A percentile compares a stretch with the other conserved stretches of the same genome.
phyloP scores from a whole-genome alignment of 2,113 vertebrate genomes.

The Clarias gariepinus region DNA sequence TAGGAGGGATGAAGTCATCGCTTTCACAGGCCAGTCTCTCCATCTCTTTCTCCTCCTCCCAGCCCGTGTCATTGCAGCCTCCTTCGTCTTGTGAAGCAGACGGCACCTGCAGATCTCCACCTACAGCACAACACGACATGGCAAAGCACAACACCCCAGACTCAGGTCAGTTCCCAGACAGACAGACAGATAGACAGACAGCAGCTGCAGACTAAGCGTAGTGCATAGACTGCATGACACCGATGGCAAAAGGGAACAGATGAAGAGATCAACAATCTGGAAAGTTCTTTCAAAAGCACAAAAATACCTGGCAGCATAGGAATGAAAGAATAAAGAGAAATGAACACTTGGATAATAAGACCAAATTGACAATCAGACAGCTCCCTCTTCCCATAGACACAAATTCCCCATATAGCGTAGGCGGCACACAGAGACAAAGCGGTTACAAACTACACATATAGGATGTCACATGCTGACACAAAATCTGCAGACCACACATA shows the following conservation, averaged over 20 bases:
- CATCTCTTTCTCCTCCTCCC: slow-evolving; percentile 91
- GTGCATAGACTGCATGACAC: neutral
- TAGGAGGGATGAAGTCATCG: slow-evolving; percentile 93
- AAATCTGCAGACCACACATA: slow-evolving; percentile 31
- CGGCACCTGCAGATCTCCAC: slow-evolving; percentile 88
- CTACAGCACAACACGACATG: slow-evolving; percentile 65
- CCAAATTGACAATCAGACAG: slow-evolving; percentile 25
- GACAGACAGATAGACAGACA: neutral
- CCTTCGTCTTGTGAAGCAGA: slow-evolving; percentile 82
- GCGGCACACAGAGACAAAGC: slow-evolving; percentile 38
- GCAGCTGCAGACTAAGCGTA: neutral
- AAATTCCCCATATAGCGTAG: slow-evolving; percentile 43
- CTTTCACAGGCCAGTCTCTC: slow-evolving; percentile 87
- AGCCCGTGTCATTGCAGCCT: slow-evolving; percentile 81
- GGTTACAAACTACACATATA: slow-evolving; percentile 48
- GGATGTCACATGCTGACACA: slow-evolving; percentile 46
- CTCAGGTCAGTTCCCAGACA: slow-evolving; percentile 22
- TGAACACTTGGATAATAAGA: slow-evolving; percentile 33
- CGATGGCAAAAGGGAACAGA: neutral
- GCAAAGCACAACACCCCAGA: slow-evolving; percentile 31
- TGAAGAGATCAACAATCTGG: slow-evolving; percentile 28
- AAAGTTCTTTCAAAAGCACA: slow-evolving; percentile 21
- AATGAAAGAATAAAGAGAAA: slow-evolving; percentile 49
- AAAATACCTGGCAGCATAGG: slow-evolving; percentile 55
- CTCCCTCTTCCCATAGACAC: slow-evolving; percentile 50